Conservation (phyloP, 2,888 invertebrate species). For the Ametastegia equiseti region DNA sequence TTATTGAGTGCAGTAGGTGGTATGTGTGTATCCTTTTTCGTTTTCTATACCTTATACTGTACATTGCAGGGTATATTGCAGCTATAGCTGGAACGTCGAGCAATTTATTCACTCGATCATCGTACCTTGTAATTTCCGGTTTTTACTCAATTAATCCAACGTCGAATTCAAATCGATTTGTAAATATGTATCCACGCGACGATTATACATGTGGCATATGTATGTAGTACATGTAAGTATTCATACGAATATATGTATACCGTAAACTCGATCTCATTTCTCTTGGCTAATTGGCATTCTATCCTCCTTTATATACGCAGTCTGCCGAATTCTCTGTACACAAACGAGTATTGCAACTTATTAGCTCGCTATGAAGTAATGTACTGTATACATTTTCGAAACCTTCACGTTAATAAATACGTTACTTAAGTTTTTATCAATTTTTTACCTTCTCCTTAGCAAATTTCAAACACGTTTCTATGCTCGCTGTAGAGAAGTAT, state of each 20-base stretch:
- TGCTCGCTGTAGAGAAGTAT: too few species aligned
- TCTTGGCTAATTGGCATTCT: conserved; percentile 20
- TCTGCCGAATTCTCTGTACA: neutral
- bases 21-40: too few species aligned
- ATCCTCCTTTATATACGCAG: neutral
- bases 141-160: conserved; percentile 23
- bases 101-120: conserved; percentile 22
- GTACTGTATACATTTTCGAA: too few species aligned
- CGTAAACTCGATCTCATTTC: conserved; percentile 4
- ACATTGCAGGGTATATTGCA: too few species aligned
- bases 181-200: conserved; percentile 7
- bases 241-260: neutral
- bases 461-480: too few species aligned
- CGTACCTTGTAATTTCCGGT: conserved; percentile 18
- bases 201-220: neutral
- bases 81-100: neutral
- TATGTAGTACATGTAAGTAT: neutral
- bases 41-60: too few species aligned
- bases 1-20: neutral
- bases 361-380: neutral
- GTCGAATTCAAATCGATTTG: conserved; percentile 9
- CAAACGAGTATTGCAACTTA: neutral
- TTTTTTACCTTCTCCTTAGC: too few species aligned
- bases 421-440: too few species aligned
- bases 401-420: too few species aligned